phyloP scores from a whole-genome alignment of 2,888 invertebrate genomes.

The Phymatocera aterrima region DNA sequence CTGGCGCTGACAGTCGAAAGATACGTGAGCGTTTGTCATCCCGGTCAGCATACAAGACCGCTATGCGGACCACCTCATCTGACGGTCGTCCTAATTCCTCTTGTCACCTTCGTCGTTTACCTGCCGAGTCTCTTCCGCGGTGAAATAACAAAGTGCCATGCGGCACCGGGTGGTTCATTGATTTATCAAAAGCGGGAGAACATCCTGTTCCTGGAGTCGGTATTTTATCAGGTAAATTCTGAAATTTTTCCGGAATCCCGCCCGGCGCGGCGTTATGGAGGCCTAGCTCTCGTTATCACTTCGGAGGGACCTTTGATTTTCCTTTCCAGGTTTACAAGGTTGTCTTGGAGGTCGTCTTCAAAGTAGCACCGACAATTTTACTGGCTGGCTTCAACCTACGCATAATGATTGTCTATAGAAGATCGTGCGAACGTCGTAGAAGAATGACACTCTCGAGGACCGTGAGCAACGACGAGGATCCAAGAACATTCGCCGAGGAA shows the following conservation, averaged over 20 bases:
- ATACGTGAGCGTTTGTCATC: slow-evolving; percentile 86
- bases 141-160: slow-evolving; percentile 77
- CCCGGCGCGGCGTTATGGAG: no score
- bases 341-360: slow-evolving; percentile 81
- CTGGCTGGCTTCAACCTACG: slow-evolving; percentile 81
- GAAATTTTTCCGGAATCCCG: no score
- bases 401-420: slow-evolving; percentile 82
- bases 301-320: no score
- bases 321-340: slow-evolving; percentile 79
- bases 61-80: slow-evolving; percentile 81
- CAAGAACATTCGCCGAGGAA: slow-evolving; percentile 82
- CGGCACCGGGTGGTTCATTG: slow-evolving; percentile 75
- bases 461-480: slow-evolving; percentile 79
- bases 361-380: slow-evolving; percentile 82
- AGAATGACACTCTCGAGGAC: slow-evolving; percentile 81
- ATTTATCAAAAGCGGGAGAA: slow-evolving; percentile 79
- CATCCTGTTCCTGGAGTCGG: slow-evolving; percentile 75
- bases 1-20: slow-evolving; percentile 85
- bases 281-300: no score
- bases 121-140: slow-evolving; percentile 83
- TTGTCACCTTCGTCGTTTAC: slow-evolving; percentile 82
- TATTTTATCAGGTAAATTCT: slow-evolving; percentile 78
- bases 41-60: slow-evolving; percentile 80
- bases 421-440: slow-evolving; percentile 80
- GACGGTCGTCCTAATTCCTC: slow-evolving; percentile 80